These are phyloP conservation scores for Drosophila bunnanda DNA, from an alignment of 2,888 invertebrate genomes.

Conservation along the genomic window DNA sequence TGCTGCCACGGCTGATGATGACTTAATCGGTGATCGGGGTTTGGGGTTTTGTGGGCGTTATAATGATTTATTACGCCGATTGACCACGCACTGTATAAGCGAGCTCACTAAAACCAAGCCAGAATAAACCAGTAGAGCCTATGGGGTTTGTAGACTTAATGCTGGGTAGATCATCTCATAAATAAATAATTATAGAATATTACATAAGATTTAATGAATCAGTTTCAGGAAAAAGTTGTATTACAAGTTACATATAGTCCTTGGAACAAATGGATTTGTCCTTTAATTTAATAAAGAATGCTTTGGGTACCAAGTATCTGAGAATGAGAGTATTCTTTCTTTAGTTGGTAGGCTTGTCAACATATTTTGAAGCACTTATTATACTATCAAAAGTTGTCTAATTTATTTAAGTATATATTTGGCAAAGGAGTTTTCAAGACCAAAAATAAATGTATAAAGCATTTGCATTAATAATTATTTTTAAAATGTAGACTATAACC, in stretches of 20 bases:
- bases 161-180: not conserved
- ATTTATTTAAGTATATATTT: not conserved
- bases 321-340: too few species aligned
- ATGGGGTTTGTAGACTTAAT: not conserved
- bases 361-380: too few species aligned
- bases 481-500: not conserved
- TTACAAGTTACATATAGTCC: not conserved
- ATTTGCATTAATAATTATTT: not conserved
- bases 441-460: not conserved
- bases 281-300: not conserved
- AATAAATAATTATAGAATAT: not conserved
- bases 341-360: too few species aligned
- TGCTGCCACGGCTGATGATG: slow-evolving; percentile 56
- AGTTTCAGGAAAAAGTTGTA: not conserved
- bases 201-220: not conserved
- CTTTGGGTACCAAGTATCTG: too few species aligned
- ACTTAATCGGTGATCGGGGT: slow-evolving; percentile 70
- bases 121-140: slow-evolving; percentile 5
- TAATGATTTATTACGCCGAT: slow-evolving; percentile 71
- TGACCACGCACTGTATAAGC: slow-evolving; percentile 69
- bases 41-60: slow-evolving; percentile 63
- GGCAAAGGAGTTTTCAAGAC: too few species aligned
- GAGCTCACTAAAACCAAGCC: slow-evolving; percentile 33
- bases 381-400: too few species aligned
- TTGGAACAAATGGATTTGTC: not conserved